phyloP scores from a whole-genome alignment of 2,113 vertebrate species.

The Hydropotes inermis region DNA sequence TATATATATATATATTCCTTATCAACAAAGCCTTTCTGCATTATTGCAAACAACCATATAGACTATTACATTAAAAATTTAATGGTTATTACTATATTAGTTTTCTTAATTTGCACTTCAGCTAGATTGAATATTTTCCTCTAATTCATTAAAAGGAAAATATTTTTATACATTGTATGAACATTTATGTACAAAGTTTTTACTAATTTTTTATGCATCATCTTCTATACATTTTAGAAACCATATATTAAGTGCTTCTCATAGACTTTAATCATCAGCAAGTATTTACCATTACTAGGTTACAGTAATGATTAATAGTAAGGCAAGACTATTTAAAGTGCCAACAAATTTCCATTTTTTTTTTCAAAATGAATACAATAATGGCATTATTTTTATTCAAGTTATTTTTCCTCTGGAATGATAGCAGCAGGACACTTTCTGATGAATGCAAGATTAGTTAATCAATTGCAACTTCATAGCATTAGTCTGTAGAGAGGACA shows the following conservation, averaged over 20 bases:
- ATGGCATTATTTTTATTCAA: background rate
- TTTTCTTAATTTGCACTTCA: background rate
- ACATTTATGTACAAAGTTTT: background rate
- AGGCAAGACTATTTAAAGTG: background rate
- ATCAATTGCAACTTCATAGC: background rate
- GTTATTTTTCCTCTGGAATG: background rate
- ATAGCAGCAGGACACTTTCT: background rate
- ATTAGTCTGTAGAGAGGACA: background rate
- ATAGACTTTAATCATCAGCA: background rate
- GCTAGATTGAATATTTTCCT: background rate
- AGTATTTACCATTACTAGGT: background rate
- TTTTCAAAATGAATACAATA: background rate
- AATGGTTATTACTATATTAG: background rate
- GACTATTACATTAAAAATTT: background rate
- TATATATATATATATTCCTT: background rate
- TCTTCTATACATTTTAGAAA: background rate
- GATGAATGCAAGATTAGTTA: background rate
- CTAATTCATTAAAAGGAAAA: background rate
- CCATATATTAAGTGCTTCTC: background rate
- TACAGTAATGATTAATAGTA: background rate
- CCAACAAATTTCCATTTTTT: background rate
- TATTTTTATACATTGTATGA: background rate
- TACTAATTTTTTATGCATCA: background rate
- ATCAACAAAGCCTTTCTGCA: background rate
- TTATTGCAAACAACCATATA: background rate